A percentile compares a stretch with the other conserved stretches of the same genome.
Evolutionary conservation across 2,113 vertebrate species (phyloP).

Genomic region (Prionailurus bengalensis): DNA sequence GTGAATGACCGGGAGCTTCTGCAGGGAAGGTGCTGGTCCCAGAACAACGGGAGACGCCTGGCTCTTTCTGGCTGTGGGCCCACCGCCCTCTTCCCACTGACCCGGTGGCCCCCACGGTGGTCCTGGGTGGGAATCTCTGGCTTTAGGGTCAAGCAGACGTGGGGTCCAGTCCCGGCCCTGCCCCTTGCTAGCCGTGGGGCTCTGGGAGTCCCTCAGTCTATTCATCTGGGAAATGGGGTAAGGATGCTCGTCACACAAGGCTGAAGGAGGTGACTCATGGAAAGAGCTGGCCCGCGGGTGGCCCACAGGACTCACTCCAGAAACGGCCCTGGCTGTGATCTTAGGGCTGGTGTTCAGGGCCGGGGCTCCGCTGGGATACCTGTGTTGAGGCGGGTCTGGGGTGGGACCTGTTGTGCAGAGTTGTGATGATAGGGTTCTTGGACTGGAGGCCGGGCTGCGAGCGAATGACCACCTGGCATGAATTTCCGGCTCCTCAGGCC

Average conservation of each 20-base stretch:
- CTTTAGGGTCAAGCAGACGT: background rate
- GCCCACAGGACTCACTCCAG: accelerated
- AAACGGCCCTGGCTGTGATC: accelerated
- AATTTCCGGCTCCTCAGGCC: background rate
- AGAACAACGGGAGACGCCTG: accelerated
- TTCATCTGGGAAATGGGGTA: background rate
- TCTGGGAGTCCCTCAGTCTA: background rate
- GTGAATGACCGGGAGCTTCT: background rate
- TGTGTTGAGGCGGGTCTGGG: background rate
- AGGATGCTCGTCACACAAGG: no score
- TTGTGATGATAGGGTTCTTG: background rate
- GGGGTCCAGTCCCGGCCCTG: background rate
- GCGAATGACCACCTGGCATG: background rate
- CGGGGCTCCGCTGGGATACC: accelerated
- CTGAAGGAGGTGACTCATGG: background rate
- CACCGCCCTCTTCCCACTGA: no score
- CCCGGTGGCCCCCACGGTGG: background rate
- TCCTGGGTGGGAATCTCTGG: background rate
- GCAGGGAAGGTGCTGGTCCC: accelerated
- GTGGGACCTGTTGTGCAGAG: background rate
- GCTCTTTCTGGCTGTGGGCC: no score
- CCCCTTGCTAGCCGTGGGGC: background rate
- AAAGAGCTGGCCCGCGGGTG: background rate
- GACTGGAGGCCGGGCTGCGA: background rate
- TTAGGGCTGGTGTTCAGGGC: background rate